A percentile compares a stretch with the other conserved stretches of the same genome.
Evolutionary conservation across 2,888 invertebrate genomes (phyloP).

Genomic region (Agrilus biguttatus): DNA sequence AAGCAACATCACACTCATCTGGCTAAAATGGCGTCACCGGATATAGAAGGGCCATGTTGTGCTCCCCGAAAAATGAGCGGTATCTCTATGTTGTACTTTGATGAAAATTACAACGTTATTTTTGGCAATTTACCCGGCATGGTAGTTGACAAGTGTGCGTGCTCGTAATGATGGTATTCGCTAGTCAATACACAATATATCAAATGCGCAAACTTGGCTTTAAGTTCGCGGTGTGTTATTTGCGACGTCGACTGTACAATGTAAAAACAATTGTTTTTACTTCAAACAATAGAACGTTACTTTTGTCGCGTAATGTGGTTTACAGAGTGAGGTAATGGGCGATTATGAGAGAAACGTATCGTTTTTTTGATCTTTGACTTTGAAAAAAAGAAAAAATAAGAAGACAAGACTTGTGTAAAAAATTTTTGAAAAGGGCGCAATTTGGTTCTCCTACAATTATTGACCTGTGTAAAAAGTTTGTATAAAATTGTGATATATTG

Average conservation of each 20-base stretch:
- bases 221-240: not conserved
- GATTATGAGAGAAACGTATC: not conserved
- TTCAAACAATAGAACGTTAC: too few relatives aligned
- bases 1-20: conserved; percentile 81
- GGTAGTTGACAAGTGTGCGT: conserved; percentile 89
- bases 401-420: not conserved
- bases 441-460: not conserved
- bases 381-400: not conserved
- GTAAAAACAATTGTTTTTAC: too few relatives aligned
- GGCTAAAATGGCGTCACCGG: conserved; percentile 61
- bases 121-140: conserved; percentile 81
- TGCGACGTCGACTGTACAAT: too few relatives aligned
- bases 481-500: conserved; percentile 11
- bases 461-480: conserved; percentile 6
- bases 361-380: not conserved
- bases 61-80: conserved; percentile 78
- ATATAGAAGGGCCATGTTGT: conserved; percentile 81
- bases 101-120: conserved; percentile 74
- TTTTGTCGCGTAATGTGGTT: too few relatives aligned
- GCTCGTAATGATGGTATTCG: conserved; percentile 45
- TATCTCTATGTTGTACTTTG: conserved; percentile 86
- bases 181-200: not conserved
- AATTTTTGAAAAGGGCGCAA: not conserved
- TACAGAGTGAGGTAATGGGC: not conserved
- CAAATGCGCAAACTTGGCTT: not conserved